Evolutionary conservation across 2,888 invertebrate genomes (phyloP).

Genomic region (Drosophila neotestacea): DNA sequence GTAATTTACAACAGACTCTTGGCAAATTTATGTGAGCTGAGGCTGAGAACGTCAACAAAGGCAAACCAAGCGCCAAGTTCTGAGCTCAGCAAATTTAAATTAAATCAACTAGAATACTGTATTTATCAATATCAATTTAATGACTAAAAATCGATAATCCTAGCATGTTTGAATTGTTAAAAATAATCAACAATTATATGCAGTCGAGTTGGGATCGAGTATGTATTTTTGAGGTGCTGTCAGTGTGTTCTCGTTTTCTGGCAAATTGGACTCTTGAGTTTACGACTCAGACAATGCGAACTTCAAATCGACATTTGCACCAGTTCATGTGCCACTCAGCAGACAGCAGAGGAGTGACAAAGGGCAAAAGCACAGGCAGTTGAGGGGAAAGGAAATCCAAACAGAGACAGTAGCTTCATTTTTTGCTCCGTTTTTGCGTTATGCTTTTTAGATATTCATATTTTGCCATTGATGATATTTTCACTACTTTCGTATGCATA

Average conservation of each 20-base stretch:
- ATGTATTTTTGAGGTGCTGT: slow-evolving; percentile 31
- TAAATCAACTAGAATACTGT: slow-evolving; percentile 47
- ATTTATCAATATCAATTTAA: slow-evolving; percentile 39
- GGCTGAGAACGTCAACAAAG: slow-evolving; percentile 20
- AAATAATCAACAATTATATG: slow-evolving; percentile 3
- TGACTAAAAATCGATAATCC: neutral
- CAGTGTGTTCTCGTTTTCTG: slow-evolving; percentile 15
- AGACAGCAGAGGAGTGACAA: slow-evolving; percentile 3
- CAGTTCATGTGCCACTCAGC: slow-evolving; percentile 47
- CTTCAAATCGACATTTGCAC: slow-evolving; percentile 75
- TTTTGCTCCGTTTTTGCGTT: slow-evolving; percentile 67
- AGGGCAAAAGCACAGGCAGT: neutral
- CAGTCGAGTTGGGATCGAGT: neutral
- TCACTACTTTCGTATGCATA: slow-evolving; percentile 80
- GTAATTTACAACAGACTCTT: slow-evolving; percentile 72
- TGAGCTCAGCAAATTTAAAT: slow-evolving; percentile 23
- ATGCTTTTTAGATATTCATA: slow-evolving; percentile 81
- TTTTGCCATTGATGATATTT: slow-evolving; percentile 80
- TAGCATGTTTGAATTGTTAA: neutral
- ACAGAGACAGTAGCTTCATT: slow-evolving; percentile 50
- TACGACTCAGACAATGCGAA: slow-evolving; percentile 48
- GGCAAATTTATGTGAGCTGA: slow-evolving; percentile 64
- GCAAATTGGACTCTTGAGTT: slow-evolving; percentile 42
- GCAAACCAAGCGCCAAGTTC: slow-evolving; percentile 15
- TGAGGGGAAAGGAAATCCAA: slow-evolving; percentile 1